A percentile compares a stretch with the other conserved stretches of the same genome.
Conservation (phyloP, 2,888 invertebrate genomes). For the Melanostoma mellinum region DNA sequence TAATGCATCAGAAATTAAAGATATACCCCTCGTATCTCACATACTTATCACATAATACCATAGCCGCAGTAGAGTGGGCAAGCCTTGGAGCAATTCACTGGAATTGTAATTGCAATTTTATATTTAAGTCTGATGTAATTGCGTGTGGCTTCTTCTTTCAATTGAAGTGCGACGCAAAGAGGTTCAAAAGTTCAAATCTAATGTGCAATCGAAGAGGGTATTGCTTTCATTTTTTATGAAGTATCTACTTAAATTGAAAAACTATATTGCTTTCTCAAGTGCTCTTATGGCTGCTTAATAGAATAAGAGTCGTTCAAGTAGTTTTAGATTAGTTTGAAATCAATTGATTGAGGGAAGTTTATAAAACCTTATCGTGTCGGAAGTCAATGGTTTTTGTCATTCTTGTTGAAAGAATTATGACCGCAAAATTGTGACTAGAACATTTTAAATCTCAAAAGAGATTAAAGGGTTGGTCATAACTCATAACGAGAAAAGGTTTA, state of each 20-base stretch:
- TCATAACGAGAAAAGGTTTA: no score
- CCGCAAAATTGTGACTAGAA: no score
- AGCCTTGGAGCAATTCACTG: slow-evolving; percentile 25
- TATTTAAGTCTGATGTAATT: slow-evolving; percentile 24
- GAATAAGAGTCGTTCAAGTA: slow-evolving; percentile 27
- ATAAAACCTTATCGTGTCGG: background rate
- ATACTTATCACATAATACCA: slow-evolving; percentile 17
- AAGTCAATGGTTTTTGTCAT: background rate
- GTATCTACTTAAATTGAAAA: slow-evolving; percentile 7
- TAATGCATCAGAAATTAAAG: slow-evolving; percentile 16
- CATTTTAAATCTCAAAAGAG: no score
- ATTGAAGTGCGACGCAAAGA: background rate
- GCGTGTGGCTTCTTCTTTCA: background rate
- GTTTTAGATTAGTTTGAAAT: slow-evolving; percentile 29
- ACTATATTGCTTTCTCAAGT: slow-evolving; percentile 15
- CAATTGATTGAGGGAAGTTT: slow-evolving; percentile 23
- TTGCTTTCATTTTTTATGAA: slow-evolving; percentile 7
- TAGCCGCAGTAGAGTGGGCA: slow-evolving; percentile 1
- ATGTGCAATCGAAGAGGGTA: slow-evolving; percentile 14
- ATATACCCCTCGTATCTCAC: background rate
- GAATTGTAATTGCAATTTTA: slow-evolving; percentile 40
- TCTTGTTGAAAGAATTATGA: no score
- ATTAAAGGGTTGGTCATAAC: no score
- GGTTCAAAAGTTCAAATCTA: slow-evolving; percentile 25
- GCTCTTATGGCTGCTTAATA: slow-evolving; percentile 14